Base-by-base conservation (phyloP, 1,140 invertebrate species). In the Drosophila equinoxialis region DNA sequence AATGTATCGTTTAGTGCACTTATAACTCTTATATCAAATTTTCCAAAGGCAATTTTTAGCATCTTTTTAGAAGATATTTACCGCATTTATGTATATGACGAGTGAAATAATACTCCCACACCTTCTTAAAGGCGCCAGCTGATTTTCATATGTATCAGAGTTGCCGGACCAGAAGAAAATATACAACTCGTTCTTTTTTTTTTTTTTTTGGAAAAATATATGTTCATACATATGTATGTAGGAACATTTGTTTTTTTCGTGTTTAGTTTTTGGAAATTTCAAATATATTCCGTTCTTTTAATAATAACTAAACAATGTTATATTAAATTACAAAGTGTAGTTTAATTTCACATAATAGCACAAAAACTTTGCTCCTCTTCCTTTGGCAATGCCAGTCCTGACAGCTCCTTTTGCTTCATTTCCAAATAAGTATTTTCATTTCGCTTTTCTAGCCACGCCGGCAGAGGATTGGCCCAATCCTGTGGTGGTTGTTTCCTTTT, bases 381-480 rank as follows among this genome's bases (percentile, higher is more conserved):
- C 26, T 74, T 51, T 13, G 65, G 61, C n/a, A 13, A 57, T 1
- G 58, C 11, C 23, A 61, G 54, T 0, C 90, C 87, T 85, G 93
- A 94, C 4, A 95, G 78, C 92, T 96, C 94, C 75, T 94, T 93
- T 45, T 93, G 93, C 93, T 95, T 96, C 3, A 93, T 11, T 72
- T 94, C 93, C 59, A 97, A 93, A 92, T 94, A 96, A 10, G 95
- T 94, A 66, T 94, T 93, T 77, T 95, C 93, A 72, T 95, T 94
- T 81, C 94, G 93, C 77, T 96, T 94, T 20, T 92, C 79, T 85
- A 97, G 93, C 94, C 95, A 95, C 23, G 96, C 94, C 6, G 97
- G 97, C 71, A 98, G 90, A 4, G 96, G 96, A 67, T 93, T 93
- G 72, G 95, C 94, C 97, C 97, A 98, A 90, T 97, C 95, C 68